A percentile compares a stretch with the other conserved stretches of the same genome.
Evolutionary conservation across 2,113 vertebrate species (phyloP).

Genomic region (Perognathus longimembris): DNA sequence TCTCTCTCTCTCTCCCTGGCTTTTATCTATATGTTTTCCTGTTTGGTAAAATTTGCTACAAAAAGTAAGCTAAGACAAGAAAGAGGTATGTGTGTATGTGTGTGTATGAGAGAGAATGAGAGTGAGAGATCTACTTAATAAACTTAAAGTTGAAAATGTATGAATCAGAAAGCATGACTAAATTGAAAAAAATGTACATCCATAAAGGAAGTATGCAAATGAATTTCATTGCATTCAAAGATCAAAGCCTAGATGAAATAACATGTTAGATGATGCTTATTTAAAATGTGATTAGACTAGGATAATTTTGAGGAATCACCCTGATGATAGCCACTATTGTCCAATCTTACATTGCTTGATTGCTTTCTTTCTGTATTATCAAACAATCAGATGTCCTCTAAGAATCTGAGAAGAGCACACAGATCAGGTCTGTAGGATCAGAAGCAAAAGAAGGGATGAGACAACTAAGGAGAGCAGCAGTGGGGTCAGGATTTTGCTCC

Average conservation of each 20-base stretch:
- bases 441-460: too few relatives aligned
- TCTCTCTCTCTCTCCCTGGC: too few relatives aligned
- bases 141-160: slow-evolving; percentile 25
- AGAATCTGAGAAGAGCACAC: not conserved
- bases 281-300: not conserved
- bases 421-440: too few relatives aligned
- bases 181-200: not conserved
- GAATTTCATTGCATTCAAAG: not conserved
- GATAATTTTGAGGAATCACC: not conserved
- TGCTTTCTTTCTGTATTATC: slow-evolving; percentile 8
- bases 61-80: not conserved
- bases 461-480: too few relatives aligned
- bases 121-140: not conserved
- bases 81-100: too few relatives aligned
- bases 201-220: not conserved
- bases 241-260: not conserved
- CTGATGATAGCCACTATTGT: not conserved
- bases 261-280: not conserved
- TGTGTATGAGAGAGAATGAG: accelerated
- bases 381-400: not conserved
- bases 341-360: not conserved
- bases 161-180: not conserved
- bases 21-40: not conserved
- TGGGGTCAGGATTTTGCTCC: too few relatives aligned
- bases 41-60: not conserved